phyloP scores from a whole-genome alignment of 2,797 vertebrate genomes.

The Sylvilagus floridanus region DNA sequence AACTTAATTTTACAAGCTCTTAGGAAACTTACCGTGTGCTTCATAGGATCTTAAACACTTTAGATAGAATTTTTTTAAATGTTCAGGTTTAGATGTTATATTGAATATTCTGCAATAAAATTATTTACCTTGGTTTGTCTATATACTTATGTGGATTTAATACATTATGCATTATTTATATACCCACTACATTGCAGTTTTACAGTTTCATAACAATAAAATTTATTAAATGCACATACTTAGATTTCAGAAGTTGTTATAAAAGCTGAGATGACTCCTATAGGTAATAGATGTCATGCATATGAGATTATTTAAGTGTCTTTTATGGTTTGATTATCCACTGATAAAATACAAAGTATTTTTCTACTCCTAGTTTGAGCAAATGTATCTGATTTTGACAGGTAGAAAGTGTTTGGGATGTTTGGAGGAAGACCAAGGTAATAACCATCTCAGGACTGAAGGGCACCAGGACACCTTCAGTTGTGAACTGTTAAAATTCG shows the following conservation, averaged over 20 bases:
- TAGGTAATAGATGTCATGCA: background rate
- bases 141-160: background rate
- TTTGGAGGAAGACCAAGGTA: background rate
- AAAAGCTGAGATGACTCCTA: background rate
- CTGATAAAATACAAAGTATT: background rate
- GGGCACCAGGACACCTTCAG: background rate
- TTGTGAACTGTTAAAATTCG: constrained; percentile 7
- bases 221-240: background rate
- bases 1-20: constrained; percentile 24
- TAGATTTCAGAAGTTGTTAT: constrained; percentile 15
- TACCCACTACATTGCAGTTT: background rate
- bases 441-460: background rate
- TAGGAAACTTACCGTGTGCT: background rate
- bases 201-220: constrained; percentile 31
- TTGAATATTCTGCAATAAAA: background rate
- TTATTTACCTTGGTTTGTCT: constrained; percentile 9
- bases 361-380: constrained; percentile 2
- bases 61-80: background rate
- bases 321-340: background rate
- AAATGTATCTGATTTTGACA: background rate
- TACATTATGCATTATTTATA: background rate
- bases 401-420: background rate
- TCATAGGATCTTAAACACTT: constrained; percentile 31
- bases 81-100: constrained; percentile 7
- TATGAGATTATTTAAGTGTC: background rate